Base-by-base conservation (phyloP, 2,888 invertebrate genomes). In the Fragum fragum region DNA sequence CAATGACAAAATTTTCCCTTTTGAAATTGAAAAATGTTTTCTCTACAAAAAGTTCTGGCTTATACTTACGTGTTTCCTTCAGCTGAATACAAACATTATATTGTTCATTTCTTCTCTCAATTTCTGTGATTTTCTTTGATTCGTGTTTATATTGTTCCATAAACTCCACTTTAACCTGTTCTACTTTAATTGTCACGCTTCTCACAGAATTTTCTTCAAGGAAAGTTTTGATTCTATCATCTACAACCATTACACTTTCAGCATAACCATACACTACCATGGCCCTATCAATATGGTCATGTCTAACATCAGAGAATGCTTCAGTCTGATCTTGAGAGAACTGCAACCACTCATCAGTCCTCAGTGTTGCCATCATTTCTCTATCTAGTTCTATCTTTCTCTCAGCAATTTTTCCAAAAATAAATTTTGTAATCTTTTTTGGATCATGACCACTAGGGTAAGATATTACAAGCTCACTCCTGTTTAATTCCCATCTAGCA, bases 301-400 rank as follows among this genome's bases (percentile, higher is more conserved):
- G 71, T 11, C 71, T 76, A 18, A 53, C 55, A 18, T 52, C 52
- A 32, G 71, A 70, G 68, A 66, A 74, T 6, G 11, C 39, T 66
- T 83, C 83, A 16, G 76, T 74, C 5, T 71, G 55, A 16, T 73
- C 63, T 59, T 70, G 71, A 71, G 23, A 18, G 26, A 79, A 74
- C 1, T 21, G 14, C n/a, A 7, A 32, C 73, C 73, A 77, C 57
- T 73, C 77, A 36, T 53, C 52, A 16, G 59, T 39, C 7, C 36
- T 9, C n/a, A 75, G 39, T 11, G 57, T 23, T 23, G 53, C n/a
- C 21, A 11, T 39, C 55, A 32, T 68, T 0, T 39, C 53, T 39
- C 21, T 52, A 26, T 66, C 66, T 18, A 47, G 26, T 21, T 52
- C 39, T 0, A 75, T 39, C 9, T 39, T 23, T 5, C 18, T 69